phyloP scores from a whole-genome alignment of 2,113 vertebrate genomes.

The Pao palembangensis region DNA sequence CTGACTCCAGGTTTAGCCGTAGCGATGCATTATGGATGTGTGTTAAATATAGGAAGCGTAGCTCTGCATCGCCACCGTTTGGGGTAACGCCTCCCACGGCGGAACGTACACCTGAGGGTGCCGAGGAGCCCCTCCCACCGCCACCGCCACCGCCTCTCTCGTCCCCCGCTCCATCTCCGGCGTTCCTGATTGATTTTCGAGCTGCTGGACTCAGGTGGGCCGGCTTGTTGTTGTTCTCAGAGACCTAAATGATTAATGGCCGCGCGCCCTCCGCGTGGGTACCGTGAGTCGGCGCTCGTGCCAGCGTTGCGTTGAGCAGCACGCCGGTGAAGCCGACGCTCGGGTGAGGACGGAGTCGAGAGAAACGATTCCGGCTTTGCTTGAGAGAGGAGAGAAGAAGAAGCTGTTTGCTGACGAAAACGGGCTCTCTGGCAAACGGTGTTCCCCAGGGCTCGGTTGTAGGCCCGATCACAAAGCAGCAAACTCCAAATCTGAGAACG shows the following conservation, averaged over 20 bases:
- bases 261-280: slow-evolving; percentile 41
- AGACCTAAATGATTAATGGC: slow-evolving; percentile 70
- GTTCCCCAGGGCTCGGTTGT: slow-evolving; percentile 40
- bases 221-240: slow-evolving; percentile 44
- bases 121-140: slow-evolving; percentile 2
- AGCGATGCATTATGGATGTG: slow-evolving; percentile 62
- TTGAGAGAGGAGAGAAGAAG: too few relatives aligned
- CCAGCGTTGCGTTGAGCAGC: too few relatives aligned
- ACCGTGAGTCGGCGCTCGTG: too few relatives aligned
- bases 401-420: too few relatives aligned
- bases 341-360: background rate
- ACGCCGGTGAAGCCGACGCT: too few relatives aligned
- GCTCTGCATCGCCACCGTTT: slow-evolving; percentile 29
- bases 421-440: background rate
- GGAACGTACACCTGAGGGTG: too few relatives aligned
- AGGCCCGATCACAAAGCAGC: slow-evolving; percentile 28
- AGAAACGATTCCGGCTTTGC: too few relatives aligned
- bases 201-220: slow-evolving; percentile 65
- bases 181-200: slow-evolving; percentile 68
- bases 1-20: too few relatives aligned
- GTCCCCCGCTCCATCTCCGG: slow-evolving; percentile 49
- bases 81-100: slow-evolving; percentile 19
- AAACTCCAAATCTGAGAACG: slow-evolving; percentile 41
- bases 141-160: slow-evolving; percentile 10
- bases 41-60: slow-evolving; percentile 28